Conservation (phyloP, 1,140 invertebrate species). For the Heterodera schachtii region DNA sequence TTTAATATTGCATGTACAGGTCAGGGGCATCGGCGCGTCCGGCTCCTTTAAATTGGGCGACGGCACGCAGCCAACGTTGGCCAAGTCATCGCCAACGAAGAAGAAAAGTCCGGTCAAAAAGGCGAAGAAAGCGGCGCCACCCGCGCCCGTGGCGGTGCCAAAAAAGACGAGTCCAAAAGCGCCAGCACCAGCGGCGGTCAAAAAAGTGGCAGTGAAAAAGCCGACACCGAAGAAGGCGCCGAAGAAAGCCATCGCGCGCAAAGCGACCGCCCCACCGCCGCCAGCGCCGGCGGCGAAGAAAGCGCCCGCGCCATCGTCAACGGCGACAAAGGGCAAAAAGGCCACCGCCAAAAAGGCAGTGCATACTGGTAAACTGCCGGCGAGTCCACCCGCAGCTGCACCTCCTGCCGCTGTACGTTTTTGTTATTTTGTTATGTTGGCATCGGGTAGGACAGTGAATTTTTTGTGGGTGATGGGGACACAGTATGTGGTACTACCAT, state of each 20-base stretch:
- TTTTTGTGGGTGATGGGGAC: no score
- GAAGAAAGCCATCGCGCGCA: conserved; percentile 19
- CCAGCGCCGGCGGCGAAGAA: conserved; percentile 46
- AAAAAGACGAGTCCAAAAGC: background rate
- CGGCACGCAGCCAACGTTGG: conserved; percentile 16
- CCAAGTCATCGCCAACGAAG: conserved; percentile 34
- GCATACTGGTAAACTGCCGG: background rate
- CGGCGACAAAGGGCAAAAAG: conserved; percentile 36
- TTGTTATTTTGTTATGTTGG: background rate
- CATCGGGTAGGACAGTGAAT: no score
- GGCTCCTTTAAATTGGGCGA: conserved; percentile 54
- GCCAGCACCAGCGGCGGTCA: conserved; percentile 23
- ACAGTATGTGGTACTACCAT: no score
- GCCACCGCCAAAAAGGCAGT: conserved; percentile 22
- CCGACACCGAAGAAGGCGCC: conserved; percentile 43
- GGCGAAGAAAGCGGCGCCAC: conserved; percentile 1
- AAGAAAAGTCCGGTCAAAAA: conserved; percentile 36
- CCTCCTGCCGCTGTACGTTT: background rate
- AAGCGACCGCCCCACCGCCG: conserved; percentile 19
- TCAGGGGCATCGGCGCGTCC: conserved; percentile 53
- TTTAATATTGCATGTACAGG: background rate
- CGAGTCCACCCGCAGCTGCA: background rate
- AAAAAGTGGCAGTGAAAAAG: conserved; percentile 43
- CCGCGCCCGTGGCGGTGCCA: background rate
- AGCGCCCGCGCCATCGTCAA: background rate